These are phyloP conservation scores for Drosophila chauvacae DNA, from an alignment of 1,140 invertebrate genomes.

Conservation along the genomic window DNA sequence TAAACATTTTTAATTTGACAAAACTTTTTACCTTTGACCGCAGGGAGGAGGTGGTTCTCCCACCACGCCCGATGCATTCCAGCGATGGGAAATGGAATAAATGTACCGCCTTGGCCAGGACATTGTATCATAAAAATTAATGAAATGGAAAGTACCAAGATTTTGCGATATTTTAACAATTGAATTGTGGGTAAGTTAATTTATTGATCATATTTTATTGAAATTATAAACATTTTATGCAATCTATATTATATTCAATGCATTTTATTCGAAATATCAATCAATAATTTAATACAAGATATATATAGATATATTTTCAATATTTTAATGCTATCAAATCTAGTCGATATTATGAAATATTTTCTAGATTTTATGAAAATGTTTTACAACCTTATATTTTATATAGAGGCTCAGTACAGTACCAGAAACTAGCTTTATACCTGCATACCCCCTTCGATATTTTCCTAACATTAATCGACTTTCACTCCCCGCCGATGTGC, in stretches of 20 bases:
- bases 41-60: constrained; percentile 32
- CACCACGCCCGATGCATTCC: neutral
- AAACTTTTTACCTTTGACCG: constrained; percentile 83
- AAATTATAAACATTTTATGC: neutral
- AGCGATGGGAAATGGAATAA: neutral
- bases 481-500: neutral
- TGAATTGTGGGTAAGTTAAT: neutral
- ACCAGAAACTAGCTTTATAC: neutral
- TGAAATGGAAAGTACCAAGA: too few relatives aligned
- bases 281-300: too few relatives aligned
- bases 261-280: too few relatives aligned
- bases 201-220: too few relatives aligned
- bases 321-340: neutral
- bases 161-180: neutral
- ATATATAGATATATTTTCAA: neutral
- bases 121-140: neutral
- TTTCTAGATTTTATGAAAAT: too few relatives aligned
- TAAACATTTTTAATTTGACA: constrained; percentile 83
- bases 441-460: neutral
- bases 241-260: too few relatives aligned
- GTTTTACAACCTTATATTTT: too few relatives aligned
- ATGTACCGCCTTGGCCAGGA: neutral
- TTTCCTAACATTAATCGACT: neutral
- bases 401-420: neutral
- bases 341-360: too few relatives aligned